Evolutionary conservation across 2,888 invertebrate genomes (phyloP).

Genomic region (Melangyna quadrimaculata): DNA sequence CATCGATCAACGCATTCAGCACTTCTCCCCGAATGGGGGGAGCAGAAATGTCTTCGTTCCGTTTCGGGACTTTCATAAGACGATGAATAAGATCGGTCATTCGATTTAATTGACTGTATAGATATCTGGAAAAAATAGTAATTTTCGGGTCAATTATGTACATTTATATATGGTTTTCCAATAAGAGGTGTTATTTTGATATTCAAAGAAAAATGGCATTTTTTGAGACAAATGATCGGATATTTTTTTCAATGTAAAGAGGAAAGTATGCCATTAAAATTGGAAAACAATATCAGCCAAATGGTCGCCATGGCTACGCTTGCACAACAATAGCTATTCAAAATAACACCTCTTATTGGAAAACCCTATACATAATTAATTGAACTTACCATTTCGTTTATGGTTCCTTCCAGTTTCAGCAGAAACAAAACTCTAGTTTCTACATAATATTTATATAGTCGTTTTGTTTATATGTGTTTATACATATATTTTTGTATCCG

Average conservation of each 20-base stretch:
- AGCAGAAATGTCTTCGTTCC: constrained; percentile 52
- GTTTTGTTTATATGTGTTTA: background rate
- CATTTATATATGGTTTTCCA: no score
- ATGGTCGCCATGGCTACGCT: no score
- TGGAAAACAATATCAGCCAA: no score
- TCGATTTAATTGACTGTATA: constrained; percentile 76
- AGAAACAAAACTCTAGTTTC: background rate
- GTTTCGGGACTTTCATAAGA: constrained; percentile 74
- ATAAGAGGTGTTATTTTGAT: no score
- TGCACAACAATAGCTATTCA: no score
- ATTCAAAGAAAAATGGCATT: no score
- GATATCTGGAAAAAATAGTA: constrained; percentile 75
- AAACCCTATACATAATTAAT: no score
- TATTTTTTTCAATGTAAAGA: no score
- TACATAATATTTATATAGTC: background rate
- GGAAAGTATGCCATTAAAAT: no score
- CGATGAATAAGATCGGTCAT: constrained; percentile 76
- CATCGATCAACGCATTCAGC: constrained; percentile 76
- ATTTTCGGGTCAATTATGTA: background rate
- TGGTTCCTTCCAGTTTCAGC: constrained; percentile 48
- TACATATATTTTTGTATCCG: background rate
- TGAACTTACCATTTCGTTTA: constrained; percentile 70
- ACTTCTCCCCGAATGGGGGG: constrained; percentile 8
- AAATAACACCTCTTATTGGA: no score
- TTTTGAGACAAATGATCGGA: no score